Conservation (phyloP, 1,140 invertebrate species). For the Caenorhabditis elegans region DNA sequence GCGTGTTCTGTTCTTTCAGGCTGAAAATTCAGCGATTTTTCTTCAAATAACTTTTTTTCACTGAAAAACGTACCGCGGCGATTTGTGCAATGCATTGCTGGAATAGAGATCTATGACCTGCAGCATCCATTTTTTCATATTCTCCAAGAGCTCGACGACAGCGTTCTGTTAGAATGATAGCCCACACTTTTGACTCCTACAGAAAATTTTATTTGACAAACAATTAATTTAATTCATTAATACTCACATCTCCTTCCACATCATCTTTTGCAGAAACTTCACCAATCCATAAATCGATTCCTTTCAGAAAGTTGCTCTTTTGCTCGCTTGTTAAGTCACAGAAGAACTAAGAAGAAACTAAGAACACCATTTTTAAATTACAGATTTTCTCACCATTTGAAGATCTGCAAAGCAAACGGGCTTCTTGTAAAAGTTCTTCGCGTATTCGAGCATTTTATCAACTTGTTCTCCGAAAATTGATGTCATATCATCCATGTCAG, state of each 20-base stretch:
- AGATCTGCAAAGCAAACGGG: constrained; percentile 6
- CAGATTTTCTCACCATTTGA: background rate
- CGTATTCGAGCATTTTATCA: background rate
- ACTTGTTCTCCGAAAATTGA: background rate
- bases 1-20: background rate
- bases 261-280: background rate
- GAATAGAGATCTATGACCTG: background rate
- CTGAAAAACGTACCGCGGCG: background rate
- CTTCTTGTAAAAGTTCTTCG: background rate
- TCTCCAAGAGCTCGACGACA: background rate
- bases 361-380: background rate
- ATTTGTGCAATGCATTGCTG: constrained; percentile 1
- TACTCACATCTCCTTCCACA: background rate
- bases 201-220: background rate
- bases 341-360: constrained; percentile 4
- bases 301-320: background rate
- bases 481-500: background rate
- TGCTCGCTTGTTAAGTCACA: background rate
- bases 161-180: background rate
- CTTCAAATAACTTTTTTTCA: background rate
- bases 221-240: background rate
- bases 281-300: background rate
- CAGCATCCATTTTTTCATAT: background rate
- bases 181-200: constrained; percentile 30
- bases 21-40: background rate